phyloP scores from a whole-genome alignment of 2,113 vertebrate species.

The Scortum barcoo region DNA sequence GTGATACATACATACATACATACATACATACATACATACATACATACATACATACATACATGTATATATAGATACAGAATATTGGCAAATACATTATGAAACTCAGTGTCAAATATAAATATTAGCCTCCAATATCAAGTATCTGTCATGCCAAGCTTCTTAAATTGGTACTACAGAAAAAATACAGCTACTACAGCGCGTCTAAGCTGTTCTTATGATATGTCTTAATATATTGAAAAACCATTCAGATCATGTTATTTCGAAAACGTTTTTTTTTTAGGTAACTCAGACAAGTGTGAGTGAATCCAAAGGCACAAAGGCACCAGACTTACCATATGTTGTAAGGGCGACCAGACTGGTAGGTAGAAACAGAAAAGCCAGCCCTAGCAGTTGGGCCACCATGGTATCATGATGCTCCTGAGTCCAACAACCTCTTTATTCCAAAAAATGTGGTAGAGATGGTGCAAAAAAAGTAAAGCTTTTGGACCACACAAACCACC shows the following conservation, averaged over 20 bases:
- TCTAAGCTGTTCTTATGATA: not conserved
- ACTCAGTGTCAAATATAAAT: not conserved
- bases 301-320: conserved; percentile 1
- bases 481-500: not conserved
- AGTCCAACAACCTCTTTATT: conserved; percentile 49
- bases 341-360: conserved; percentile 19
- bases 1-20: not conserved
- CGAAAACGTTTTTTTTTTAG: too few relatives aligned
- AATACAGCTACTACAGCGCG: not conserved
- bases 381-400: conserved; percentile 73
- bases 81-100: not conserved
- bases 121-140: not conserved
- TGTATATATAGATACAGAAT: too few relatives aligned
- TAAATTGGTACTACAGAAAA: not conserved
- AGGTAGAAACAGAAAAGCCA: conserved; percentile 65
- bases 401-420: conserved; percentile 80
- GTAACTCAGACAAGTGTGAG: not conserved
- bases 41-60: not conserved
- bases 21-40: not conserved
- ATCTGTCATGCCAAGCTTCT: not conserved
- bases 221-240: not conserved
- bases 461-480: not conserved
- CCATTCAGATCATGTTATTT: not conserved
- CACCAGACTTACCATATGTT: conserved; percentile 54
- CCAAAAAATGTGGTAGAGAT: not conserved